Evolutionary conservation across 1,140 invertebrate genomes (phyloP).

Genomic region (Diuraphis noxia): DNA sequence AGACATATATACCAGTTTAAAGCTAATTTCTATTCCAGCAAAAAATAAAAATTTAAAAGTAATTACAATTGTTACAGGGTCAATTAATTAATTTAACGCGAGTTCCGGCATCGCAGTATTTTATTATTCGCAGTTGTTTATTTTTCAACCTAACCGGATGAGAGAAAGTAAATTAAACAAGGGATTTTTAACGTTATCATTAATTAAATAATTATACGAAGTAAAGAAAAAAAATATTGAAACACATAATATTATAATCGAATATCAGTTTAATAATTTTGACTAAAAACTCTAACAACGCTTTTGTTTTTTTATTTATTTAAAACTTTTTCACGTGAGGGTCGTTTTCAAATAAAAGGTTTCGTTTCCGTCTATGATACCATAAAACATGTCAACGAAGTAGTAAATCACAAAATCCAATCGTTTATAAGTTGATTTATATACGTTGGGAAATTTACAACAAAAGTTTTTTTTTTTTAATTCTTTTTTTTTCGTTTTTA

Average conservation of each 20-base stretch:
- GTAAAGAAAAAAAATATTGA: neutral
- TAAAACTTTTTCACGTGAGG: neutral
- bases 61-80: neutral
- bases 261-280: neutral
- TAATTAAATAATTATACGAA: neutral
- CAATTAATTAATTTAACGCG: neutral
- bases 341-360: neutral
- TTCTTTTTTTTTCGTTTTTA: neutral
- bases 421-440: conserved; percentile 30
- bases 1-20: neutral
- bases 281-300: neutral
- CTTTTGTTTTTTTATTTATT: neutral
- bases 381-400: conserved; percentile 4
- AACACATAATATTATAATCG: neutral
- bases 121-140: neutral
- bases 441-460: neutral
- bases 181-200: neutral
- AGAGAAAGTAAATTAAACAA: neutral
- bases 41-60: neutral
- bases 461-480: neutral
- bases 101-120: neutral
- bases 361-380: neutral
- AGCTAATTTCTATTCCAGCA: neutral
- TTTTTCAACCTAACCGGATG: neutral
- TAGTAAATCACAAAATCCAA: conserved; percentile 11